Conservation (phyloP, 1,140 invertebrate genomes). For the Pachypeltis micranthus region DNA sequence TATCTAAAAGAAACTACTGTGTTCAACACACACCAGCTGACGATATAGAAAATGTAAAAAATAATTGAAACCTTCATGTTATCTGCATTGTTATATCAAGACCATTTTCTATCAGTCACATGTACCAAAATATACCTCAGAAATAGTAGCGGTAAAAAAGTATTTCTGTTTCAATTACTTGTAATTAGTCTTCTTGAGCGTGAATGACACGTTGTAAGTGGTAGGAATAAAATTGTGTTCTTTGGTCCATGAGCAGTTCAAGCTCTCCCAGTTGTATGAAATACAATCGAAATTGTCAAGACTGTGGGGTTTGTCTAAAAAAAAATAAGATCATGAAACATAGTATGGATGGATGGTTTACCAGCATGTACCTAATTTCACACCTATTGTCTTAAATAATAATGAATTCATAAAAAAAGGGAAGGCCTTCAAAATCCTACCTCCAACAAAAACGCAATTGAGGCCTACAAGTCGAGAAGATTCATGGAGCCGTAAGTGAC, state of each 20-base stretch:
- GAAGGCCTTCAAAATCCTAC: slow-evolving; percentile 24
- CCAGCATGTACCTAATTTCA: neutral
- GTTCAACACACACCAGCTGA: neutral
- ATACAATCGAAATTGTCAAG: slow-evolving; percentile 50
- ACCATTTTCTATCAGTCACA: neutral
- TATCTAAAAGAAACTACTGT: too few species aligned
- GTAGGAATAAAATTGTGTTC: slow-evolving; percentile 41
- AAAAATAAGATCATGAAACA: slow-evolving; percentile 6
- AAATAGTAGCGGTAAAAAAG: slow-evolving; percentile 10
- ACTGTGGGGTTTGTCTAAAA: slow-evolving; percentile 36
- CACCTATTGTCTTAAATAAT: slow-evolving; percentile 5
- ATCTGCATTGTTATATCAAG: too few species aligned
- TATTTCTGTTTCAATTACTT: slow-evolving; percentile 24
- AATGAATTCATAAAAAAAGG: neutral
- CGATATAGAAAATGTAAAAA: too few species aligned
- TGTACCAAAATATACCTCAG: neutral
- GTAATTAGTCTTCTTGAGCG: slow-evolving; percentile 34
- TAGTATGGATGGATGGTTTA: neutral
- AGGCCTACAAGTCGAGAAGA: slow-evolving; percentile 35
- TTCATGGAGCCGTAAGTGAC: slow-evolving; percentile 22
- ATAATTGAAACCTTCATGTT: too few species aligned
- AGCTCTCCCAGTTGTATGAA: slow-evolving; percentile 50
- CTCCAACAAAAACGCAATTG: slow-evolving; percentile 41
- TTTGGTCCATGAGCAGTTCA: slow-evolving; percentile 50
- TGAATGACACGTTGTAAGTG: slow-evolving; percentile 42